These are phyloP conservation scores for Sebastes fasciatus DNA, from an alignment of 2,113 vertebrate species.

Conservation along the genomic window DNA sequence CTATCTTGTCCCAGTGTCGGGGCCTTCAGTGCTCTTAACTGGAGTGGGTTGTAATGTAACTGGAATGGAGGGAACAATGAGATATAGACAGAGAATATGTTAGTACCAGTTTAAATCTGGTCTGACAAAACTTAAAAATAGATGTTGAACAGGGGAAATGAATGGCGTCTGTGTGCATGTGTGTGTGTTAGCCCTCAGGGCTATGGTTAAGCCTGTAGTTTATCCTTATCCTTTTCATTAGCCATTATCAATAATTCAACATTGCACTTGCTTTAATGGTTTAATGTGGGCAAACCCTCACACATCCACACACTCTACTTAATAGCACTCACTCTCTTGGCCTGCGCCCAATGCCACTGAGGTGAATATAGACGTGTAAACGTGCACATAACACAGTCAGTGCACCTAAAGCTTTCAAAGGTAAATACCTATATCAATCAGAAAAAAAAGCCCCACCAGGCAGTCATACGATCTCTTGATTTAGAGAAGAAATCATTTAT, in stretches of 20 bases:
- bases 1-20: slow-evolving; percentile 19
- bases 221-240: slow-evolving; percentile 84
- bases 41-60: slow-evolving; percentile 21
- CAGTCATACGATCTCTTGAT: slow-evolving; percentile 40
- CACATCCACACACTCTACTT: slow-evolving; percentile 58
- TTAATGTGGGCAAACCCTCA: slow-evolving; percentile 71
- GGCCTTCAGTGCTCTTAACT: slow-evolving; percentile 16
- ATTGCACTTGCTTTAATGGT: slow-evolving; percentile 75
- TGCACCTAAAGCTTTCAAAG: slow-evolving; percentile 60
- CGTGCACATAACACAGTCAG: slow-evolving; percentile 51
- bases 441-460: slow-evolving; percentile 13
- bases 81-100: slow-evolving; percentile 4
- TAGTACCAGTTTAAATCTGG: slow-evolving; percentile 3
- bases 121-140: slow-evolving; percentile 49
- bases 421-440: slow-evolving; percentile 65
- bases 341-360: slow-evolving; percentile 45
- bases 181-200: slow-evolving; percentile 57
- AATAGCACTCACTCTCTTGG: slow-evolving; percentile 58
- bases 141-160: slow-evolving; percentile 41
- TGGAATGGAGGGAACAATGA: slow-evolving; percentile 18
- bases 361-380: slow-evolving; percentile 67
- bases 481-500: slow-evolving; percentile 50
- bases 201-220: slow-evolving; percentile 78
- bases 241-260: slow-evolving; percentile 83
- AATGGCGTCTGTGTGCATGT: slow-evolving; percentile 24